Percentiles rank a stretch among this genome's conserved stretches.
Conservation (phyloP, 2,113 vertebrate genomes). For the Acrocephalus kingi region DNA sequence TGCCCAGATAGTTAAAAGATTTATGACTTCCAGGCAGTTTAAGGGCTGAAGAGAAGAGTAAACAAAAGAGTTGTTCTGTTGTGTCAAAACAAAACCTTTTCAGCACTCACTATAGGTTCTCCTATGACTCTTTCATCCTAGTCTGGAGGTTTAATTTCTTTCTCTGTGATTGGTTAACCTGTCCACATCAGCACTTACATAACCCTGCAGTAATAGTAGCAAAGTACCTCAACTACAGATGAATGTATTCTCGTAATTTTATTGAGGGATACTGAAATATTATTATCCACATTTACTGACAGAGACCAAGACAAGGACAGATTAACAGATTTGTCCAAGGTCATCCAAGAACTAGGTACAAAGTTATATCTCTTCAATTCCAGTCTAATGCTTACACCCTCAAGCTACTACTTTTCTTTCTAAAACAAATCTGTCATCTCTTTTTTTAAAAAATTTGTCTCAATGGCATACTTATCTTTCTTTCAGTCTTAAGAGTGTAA, state of each 20-base stretch:
- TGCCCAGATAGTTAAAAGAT: background rate
- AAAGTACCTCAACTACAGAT: background rate
- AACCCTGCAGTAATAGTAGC: background rate
- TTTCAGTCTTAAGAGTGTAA: background rate
- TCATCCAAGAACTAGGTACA: background rate
- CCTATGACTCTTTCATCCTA: background rate
- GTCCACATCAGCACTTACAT: background rate
- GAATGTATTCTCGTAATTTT: background rate
- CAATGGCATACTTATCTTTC: background rate
- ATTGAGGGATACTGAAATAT: constrained; percentile 5
- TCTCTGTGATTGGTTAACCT: background rate
- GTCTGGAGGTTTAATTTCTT: background rate
- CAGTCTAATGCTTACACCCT: background rate
- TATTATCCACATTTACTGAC: background rate
- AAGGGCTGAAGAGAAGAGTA: background rate
- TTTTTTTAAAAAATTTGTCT: background rate
- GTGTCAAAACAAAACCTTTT: background rate
- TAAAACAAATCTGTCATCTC: background rate
- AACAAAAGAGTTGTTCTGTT: background rate
- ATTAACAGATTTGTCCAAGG: background rate
- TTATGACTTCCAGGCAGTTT: background rate
- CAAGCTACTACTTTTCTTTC: background rate
- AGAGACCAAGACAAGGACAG: constrained; percentile 29
- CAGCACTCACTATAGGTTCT: background rate
- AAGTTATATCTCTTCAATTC: background rate